Evolutionary conservation across 2,888 invertebrate species (phyloP).

Genomic region (Leptodirus hochenwartii): DNA sequence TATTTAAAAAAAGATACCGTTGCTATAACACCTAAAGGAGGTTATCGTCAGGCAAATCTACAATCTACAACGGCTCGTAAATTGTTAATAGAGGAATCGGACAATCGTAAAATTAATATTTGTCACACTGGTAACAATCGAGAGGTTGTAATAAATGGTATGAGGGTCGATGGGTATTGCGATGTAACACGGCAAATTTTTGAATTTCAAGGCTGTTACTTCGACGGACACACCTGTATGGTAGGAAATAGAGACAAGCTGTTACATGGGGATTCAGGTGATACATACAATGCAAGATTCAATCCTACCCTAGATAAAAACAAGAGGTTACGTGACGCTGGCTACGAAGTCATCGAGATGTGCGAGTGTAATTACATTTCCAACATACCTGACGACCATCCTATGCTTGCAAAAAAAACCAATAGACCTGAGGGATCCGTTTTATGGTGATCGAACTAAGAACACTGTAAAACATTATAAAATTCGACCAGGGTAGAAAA

Average conservation of each 20-base stretch:
- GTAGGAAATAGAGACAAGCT: background rate
- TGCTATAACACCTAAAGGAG: slow-evolving; percentile 8
- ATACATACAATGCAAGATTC: background rate
- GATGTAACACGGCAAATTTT: slow-evolving; percentile 8
- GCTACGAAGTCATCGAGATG: slow-evolving; percentile 1
- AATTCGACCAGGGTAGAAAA: slow-evolving; percentile 6
- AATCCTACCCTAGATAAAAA: background rate
- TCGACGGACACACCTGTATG: background rate
- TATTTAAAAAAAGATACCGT: too few relatives aligned
- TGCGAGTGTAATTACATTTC: background rate
- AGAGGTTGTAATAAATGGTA: slow-evolving; percentile 8
- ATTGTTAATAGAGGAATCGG: slow-evolving; percentile 12
- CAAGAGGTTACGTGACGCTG: background rate
- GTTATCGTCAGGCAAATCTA: slow-evolving; percentile 15
- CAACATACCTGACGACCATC: background rate
- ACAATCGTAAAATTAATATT: slow-evolving; percentile 8
- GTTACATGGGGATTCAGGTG: background rate
- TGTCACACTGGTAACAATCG: slow-evolving; percentile 7
- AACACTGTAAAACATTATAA: slow-evolving; percentile 5
- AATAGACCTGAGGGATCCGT: slow-evolving; percentile 11
- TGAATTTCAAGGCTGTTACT: slow-evolving; percentile 10
- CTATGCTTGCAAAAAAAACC: slow-evolving; percentile 6
- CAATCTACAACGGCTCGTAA: slow-evolving; percentile 14
- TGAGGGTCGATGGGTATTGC: slow-evolving; percentile 5
- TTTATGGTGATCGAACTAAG: slow-evolving; percentile 12